A percentile compares a stretch with the other conserved stretches of the same genome.
Evolutionary conservation across 2,113 vertebrate species (phyloP).

Genomic region (Melanostigma gelatinosum): DNA sequence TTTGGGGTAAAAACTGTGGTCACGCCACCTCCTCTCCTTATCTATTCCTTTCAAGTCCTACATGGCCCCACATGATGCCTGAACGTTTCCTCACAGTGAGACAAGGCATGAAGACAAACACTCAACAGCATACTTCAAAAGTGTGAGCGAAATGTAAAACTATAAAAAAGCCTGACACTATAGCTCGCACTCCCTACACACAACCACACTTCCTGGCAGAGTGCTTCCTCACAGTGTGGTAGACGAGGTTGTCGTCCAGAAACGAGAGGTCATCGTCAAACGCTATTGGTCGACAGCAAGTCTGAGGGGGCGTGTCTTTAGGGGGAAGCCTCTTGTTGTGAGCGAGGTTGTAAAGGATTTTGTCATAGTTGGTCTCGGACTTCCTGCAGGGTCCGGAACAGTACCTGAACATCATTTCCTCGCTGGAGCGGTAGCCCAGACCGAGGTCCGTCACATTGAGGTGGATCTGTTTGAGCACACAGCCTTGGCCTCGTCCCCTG

Average conservation of each 20-base stretch:
- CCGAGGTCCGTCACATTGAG: slow-evolving; percentile 94
- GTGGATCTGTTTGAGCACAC: slow-evolving; percentile 90
- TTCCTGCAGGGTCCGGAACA: slow-evolving; percentile 94
- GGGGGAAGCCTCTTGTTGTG: slow-evolving; percentile 86
- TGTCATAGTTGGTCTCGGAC: slow-evolving; percentile 92
- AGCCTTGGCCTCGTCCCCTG: slow-evolving; percentile 82
- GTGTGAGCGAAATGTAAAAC: slow-evolving; percentile 1
- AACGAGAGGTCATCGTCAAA: slow-evolving; percentile 95
- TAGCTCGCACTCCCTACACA: slow-evolving; percentile 75
- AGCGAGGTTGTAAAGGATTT: slow-evolving; percentile 91
- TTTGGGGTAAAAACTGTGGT: slow-evolving; percentile 5
- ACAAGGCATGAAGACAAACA: slow-evolving; percentile 10
- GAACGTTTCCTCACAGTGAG: slow-evolving; percentile 5
- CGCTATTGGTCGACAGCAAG: slow-evolving; percentile 92
- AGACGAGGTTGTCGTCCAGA: slow-evolving; percentile 92
- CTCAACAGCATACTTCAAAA: slow-evolving; percentile 9
- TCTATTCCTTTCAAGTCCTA: not conserved
- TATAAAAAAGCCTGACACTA: slow-evolving; percentile 16
- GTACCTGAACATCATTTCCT: slow-evolving; percentile 94
- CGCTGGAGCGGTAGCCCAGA: slow-evolving; percentile 92
- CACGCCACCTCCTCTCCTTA: not conserved
- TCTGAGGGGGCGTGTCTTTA: slow-evolving; percentile 85
- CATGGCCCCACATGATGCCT: not conserved
- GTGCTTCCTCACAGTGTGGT: slow-evolving; percentile 94
- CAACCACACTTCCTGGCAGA: slow-evolving; percentile 95